Evolutionary conservation across 2,888 invertebrate species (phyloP).

Genomic region (Emesis castigata): DNA sequence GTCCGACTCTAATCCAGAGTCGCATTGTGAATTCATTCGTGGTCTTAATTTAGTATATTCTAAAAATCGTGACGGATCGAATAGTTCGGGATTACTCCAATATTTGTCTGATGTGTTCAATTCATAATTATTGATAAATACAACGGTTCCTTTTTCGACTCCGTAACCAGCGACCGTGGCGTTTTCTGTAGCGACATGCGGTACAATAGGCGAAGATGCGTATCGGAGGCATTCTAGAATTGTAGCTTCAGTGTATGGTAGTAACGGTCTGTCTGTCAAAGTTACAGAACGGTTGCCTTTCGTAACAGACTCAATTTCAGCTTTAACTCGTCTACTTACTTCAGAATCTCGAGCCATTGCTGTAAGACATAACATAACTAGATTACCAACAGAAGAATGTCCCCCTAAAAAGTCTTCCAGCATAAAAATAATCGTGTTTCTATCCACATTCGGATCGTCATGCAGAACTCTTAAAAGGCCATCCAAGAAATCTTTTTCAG

Average conservation of each 20-base stretch:
- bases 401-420: constrained; percentile 96
- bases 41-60: constrained; percentile 79
- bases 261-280: constrained; percentile 90
- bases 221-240: constrained; percentile 94
- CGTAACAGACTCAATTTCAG: constrained; percentile 91
- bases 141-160: constrained; percentile 93
- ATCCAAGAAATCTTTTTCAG: constrained; percentile 94
- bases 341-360: constrained; percentile 91
- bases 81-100: constrained; percentile 93
- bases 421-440: constrained; percentile 95
- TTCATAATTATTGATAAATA: constrained; percentile 95
- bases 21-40: constrained; percentile 84
- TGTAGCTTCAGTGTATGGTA: constrained; percentile 95
- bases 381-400: constrained; percentile 95
- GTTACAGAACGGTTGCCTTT: constrained; percentile 87
- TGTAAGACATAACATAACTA: constrained; percentile 94
- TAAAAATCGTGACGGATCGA: constrained; percentile 94
- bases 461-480: constrained; percentile 92
- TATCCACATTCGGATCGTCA: constrained; percentile 91
- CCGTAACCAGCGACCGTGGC: constrained; percentile 92
- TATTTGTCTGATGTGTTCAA: constrained; percentile 93
- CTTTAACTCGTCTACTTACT: constrained; percentile 90
- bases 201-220: constrained; percentile 96
- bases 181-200: constrained; percentile 95
- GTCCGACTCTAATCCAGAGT: constrained; percentile 88